phyloP scores from a whole-genome alignment of 2,888 invertebrate species.

The Netelia inedita region DNA sequence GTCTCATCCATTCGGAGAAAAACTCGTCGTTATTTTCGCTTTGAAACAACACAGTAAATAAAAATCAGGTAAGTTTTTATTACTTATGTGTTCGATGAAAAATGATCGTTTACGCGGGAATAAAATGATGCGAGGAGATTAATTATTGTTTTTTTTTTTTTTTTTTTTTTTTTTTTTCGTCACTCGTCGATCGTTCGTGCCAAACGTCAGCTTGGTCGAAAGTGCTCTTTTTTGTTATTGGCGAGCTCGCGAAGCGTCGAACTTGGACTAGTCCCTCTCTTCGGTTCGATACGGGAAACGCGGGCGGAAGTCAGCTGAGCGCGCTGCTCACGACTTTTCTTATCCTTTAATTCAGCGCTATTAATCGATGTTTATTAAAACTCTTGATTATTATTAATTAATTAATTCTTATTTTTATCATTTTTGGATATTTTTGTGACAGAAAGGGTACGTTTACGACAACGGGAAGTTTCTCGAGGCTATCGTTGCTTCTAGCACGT shows the following conservation, averaged over 20 bases:
- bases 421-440: too few relatives aligned
- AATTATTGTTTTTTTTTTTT: not conserved
- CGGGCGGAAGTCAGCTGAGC: constrained; percentile 18
- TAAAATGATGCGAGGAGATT: not conserved
- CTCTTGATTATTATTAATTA: too few relatives aligned
- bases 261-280: constrained; percentile 59
- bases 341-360: too few relatives aligned
- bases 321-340: not conserved
- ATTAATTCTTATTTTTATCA: too few relatives aligned
- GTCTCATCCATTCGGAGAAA: not conserved
- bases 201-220: not conserved
- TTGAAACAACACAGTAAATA: not conserved
- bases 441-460: too few relatives aligned
- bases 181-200: not conserved
- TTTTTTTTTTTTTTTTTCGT: constrained; percentile 1
- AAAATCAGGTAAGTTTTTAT: constrained; percentile 43
- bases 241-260: not conserved
- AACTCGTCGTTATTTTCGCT: not conserved
- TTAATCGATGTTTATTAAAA: too few relatives aligned
- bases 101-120: too few relatives aligned
- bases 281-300: constrained; percentile 33
- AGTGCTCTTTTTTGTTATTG: not conserved
- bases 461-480: too few relatives aligned
- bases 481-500: too few relatives aligned
- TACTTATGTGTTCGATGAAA: not conserved